A percentile compares a stretch with the other conserved stretches of the same genome.
Conservation (phyloP, 2,888 invertebrate genomes). For the Galeruca laticollis region DNA sequence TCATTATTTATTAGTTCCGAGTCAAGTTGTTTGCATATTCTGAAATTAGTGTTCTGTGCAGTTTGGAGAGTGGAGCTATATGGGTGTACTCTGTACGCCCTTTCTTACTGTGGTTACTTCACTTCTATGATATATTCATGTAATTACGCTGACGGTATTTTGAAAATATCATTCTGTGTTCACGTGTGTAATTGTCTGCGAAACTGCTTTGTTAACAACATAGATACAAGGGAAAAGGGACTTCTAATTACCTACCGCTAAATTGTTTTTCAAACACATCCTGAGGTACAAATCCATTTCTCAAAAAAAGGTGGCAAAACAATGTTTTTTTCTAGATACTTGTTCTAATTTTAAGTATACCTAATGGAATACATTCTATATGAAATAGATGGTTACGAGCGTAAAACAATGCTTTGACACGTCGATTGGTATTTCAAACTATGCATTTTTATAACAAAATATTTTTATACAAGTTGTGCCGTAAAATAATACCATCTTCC, state of each 20-base stretch:
- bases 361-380: no score
- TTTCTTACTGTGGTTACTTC: conserved; percentile 20
- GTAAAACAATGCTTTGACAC: no score
- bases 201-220: neutral
- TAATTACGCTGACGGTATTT: conserved; percentile 25
- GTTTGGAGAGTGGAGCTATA: conserved; percentile 11
- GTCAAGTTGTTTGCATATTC: conserved; percentile 40
- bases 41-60: conserved; percentile 36
- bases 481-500: no score
- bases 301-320: no score
- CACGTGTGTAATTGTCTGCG: neutral
- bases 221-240: neutral
- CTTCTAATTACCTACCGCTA: neutral
- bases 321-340: no score
- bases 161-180: conserved; percentile 17
- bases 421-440: no score
- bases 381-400: no score
- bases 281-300: no score
- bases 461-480: no score
- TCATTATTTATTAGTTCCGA: conserved; percentile 50
- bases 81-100: conserved; percentile 6
- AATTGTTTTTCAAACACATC: neutral
- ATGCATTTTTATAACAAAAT: no score
- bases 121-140: conserved; percentile 31
- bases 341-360: no score